Evolutionary conservation across 2,888 invertebrate species (phyloP), one percentile per base, ranked within the genome.

Genomic region (Lepidonotus clava): DNA sequence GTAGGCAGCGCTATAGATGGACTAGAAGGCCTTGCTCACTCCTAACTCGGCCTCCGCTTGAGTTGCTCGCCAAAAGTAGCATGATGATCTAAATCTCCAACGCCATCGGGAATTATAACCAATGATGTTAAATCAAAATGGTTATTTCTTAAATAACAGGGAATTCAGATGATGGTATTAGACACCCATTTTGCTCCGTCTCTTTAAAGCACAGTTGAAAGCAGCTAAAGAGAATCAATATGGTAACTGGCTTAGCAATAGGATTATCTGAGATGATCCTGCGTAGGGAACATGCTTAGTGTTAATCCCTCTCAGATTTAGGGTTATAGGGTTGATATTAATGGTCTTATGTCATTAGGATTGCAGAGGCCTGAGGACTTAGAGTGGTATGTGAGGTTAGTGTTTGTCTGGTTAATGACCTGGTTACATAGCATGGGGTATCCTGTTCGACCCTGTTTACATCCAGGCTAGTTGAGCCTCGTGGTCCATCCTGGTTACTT

Each of bases 321-420:
- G 71, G 71, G 71, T 38, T 71, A 38, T n/a, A n/a, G 71, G 71
- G 36, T 18, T 14, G 71, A 71, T 71, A 71, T 71, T 71, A 38
- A 71, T 38, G 71, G 71, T 21, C 34, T 71, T 71, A 71, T 71
- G 71, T 38, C 71, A 38, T 71, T 38, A 71, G 71, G 21, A 18
- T 14, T 1, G 61, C 61, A 14, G 61, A 2, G 14, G 6, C 1
- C 28, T 4, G n/a, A 28, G 28, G 61, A 32, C 24, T 28, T 61
- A 32, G 61, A 32, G 28, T 61, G 61, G 56, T n/a, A n/a, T n/a
- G n/a, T n/a, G n/a, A n/a, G n/a, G 46, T 28, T 4, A 38, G 71
- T 71, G 71, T 71, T 71, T 71, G 21, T 71, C 36, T 18, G 71
- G 4, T 18, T 71, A 71, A 36, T 24, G 34, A 18, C 38, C 34